Conservation (phyloP, 1,140 invertebrate species). For the Philaenus spumarius region DNA sequence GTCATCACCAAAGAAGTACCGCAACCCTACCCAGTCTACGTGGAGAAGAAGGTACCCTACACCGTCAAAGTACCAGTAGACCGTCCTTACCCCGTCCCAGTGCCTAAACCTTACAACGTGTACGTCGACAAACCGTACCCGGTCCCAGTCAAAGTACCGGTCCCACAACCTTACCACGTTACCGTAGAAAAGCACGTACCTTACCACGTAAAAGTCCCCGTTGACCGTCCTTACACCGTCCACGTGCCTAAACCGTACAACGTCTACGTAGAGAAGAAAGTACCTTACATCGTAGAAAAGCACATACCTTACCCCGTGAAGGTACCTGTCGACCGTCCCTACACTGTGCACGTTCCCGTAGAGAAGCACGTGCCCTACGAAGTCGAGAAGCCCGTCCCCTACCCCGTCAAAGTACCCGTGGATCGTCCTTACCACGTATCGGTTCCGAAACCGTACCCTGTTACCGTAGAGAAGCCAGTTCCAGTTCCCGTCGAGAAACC, state of each 20-base stretch:
- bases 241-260: conserved; percentile 14
- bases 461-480: conserved; percentile 26
- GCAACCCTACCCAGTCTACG: conserved; percentile 39
- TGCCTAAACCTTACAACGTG: conserved; percentile 54
- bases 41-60: conserved; percentile 31
- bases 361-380: conserved; percentile 60
- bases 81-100: conserved; percentile 37
- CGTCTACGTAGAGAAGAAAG: conserved; percentile 15
- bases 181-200: conserved; percentile 30
- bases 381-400: conserved; percentile 26
- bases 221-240: conserved; percentile 16
- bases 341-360: conserved; percentile 34
- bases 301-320: conserved; percentile 45
- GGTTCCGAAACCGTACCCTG: conserved; percentile 29
- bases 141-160: conserved; percentile 49
- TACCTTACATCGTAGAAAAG: conserved; percentile 41
- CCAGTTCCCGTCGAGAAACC: conserved; percentile 50
- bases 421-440: conserved; percentile 28
- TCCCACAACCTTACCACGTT: conserved; percentile 63
- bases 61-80: conserved; percentile 18
- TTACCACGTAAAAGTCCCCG: conserved; percentile 26
- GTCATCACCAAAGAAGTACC: conserved; percentile 19
- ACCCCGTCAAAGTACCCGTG: conserved; percentile 52
- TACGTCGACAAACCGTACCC: conserved; percentile 56
- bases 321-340: conserved; percentile 48